Percentiles rank a stretch among this genome's conserved stretches.
These are phyloP conservation scores for Ostrea edulis DNA, from an alignment of 1,140 invertebrate species.

Conservation along the genomic window DNA sequence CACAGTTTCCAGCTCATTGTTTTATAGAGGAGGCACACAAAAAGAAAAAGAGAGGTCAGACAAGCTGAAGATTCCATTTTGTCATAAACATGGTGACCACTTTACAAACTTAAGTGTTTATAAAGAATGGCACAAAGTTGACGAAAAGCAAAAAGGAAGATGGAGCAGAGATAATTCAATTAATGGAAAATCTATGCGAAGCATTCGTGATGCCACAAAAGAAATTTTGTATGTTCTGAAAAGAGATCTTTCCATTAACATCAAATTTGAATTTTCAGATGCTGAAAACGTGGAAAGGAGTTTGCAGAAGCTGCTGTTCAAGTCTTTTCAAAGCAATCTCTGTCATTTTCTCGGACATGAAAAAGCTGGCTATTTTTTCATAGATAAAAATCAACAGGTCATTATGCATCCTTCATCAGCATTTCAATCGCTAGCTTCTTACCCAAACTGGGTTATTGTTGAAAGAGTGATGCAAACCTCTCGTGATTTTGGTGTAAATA, in stretches of 20 bases:
- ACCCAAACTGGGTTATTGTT: conserved; percentile 70
- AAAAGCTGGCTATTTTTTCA: conserved; percentile 67
- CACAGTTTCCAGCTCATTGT: conserved; percentile 61
- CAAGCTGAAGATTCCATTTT: conserved; percentile 85
- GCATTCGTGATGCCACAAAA: conserved; percentile 65
- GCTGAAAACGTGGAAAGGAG: conserved; percentile 40
- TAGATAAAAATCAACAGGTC: conserved; percentile 59
- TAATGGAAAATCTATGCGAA: conserved; percentile 70
- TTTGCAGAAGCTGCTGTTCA: conserved; percentile 64
- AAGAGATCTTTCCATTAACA: conserved; percentile 59
- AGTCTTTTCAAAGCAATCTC: conserved; percentile 59
- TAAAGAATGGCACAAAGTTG: conserved; percentile 78
- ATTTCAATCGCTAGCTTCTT: conserved; percentile 57
- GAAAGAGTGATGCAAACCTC: conserved; percentile 67
- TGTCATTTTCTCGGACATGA: conserved; percentile 69
- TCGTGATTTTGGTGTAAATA: conserved; percentile 69
- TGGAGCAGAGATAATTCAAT: conserved; percentile 73
- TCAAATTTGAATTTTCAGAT: conserved; percentile 59
- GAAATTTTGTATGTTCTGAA: conserved; percentile 66
- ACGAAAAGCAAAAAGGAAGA: conserved; percentile 63
- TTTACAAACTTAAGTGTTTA: conserved; percentile 95
- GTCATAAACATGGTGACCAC: conserved; percentile 92
- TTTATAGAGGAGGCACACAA: conserved; percentile 74
- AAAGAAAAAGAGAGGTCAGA: conserved; percentile 85
- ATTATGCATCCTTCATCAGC: conserved; percentile 72